Conservation (phyloP, 1,140 invertebrate genomes). For the Lerema accius region DNA sequence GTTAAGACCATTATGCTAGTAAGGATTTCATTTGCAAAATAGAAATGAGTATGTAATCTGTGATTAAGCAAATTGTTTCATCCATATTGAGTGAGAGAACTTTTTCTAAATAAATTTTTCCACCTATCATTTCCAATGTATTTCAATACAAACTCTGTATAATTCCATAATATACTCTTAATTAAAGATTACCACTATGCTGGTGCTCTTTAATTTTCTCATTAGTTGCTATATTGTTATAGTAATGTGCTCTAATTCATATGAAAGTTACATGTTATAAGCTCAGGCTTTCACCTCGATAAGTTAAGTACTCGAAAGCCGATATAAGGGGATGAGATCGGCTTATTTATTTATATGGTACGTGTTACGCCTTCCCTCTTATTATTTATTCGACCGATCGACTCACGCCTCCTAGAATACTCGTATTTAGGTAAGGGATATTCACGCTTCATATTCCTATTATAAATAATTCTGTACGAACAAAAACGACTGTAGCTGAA, state of each 20-base stretch:
- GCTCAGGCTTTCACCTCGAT: constrained; percentile 23
- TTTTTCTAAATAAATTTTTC: too few relatives aligned
- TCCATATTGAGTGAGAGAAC: too few relatives aligned
- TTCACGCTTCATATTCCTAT: constrained; percentile 6
- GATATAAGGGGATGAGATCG: constrained; percentile 33
- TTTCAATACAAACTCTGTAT: too few relatives aligned
- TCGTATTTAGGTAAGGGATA: constrained; percentile 15
- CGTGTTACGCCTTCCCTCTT: constrained; percentile 28
- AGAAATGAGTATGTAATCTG: too few relatives aligned
- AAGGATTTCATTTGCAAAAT: too few relatives aligned
- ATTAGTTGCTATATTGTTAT: neutral
- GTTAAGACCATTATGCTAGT: too few relatives aligned
- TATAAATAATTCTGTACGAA: neutral
- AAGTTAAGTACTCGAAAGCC: constrained; percentile 28
- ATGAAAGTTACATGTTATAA: constrained; percentile 25
- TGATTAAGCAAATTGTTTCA: too few relatives aligned
- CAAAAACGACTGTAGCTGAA: too few relatives aligned
- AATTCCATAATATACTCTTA: too few relatives aligned
- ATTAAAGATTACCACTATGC: constrained; percentile 5
- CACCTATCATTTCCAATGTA: too few relatives aligned
- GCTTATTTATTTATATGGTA: constrained; percentile 34
- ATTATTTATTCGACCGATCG: constrained; percentile 28
- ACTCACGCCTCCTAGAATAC: constrained; percentile 7
- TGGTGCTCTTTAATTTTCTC: neutral
- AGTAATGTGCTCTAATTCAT: constrained; percentile 5